Evolutionary conservation across 2,113 vertebrate genomes (phyloP), one percentile per base, ranked within the genome.

Genomic region (Zosterops lateralis): DNA sequence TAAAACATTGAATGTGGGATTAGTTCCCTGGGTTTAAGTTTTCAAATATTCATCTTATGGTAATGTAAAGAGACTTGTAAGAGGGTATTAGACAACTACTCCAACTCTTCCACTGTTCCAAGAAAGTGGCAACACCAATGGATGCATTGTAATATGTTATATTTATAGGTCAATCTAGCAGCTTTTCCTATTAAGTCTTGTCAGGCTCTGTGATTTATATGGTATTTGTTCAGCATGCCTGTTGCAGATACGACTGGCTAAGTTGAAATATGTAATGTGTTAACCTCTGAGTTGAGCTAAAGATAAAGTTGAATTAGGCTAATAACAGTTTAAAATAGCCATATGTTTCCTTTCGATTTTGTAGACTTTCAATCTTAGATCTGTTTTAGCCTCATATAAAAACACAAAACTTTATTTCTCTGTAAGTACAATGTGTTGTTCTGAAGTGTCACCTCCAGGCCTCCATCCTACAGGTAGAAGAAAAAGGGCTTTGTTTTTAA

Each of bases 161-260:
- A 92, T 96, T 95, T 95, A 89, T 89, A 90, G 93, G 74, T 87
- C 92, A 90, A 42, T 94, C 92, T 92, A 89, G 77, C 89, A 96
- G 86, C 85, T 95, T 96, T 94, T 90, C 72, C 62, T 94, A 88
- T 93, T 95, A 91, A 90, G 57, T 91, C 66, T 93, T 95, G 72
- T 93, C 90, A 95, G 79, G 48, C 48, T 83, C 53, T 83, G n/a
- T 93, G 87, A 92, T 95, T 95, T 95, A 86, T 93, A 50, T 90
- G 87, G 5, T 93, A 81, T 93, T 96, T 95, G 68, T 95, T 93
- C 93, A 90, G 64, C 60, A 56, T 40, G 94, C 87, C 82, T 80
- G 81, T 91, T 86, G 82, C 81, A 94, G 87, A 83, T 70, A 87
- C 21, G 64, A 80, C 72, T 86, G 83, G 60, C 36, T 95, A 75